Conservation (phyloP, 2,113 vertebrate species). For the Chelonoidis abingdonii region DNA sequence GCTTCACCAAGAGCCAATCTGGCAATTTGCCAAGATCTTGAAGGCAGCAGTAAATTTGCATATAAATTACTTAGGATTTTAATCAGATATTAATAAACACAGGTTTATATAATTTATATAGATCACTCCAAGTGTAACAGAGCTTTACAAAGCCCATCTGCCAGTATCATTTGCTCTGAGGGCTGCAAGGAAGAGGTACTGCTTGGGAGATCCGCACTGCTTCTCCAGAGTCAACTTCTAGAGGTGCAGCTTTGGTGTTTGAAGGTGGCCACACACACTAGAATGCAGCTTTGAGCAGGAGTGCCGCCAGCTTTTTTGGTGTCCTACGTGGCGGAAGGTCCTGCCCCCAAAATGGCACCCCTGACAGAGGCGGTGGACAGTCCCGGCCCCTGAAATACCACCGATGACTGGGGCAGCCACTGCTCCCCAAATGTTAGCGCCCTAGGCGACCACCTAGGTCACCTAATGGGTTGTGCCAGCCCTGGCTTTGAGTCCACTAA, state of each 20-base stretch:
- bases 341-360: too few relatives aligned
- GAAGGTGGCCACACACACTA: accelerated
- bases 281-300: not conserved
- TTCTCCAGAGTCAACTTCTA: accelerated
- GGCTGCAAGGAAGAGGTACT: not conserved
- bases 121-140: not conserved
- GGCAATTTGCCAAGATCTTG: not conserved
- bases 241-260: accelerated
- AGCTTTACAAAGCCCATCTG: accelerated
- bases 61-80: constrained; percentile 42
- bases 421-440: too few relatives aligned
- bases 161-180: not conserved
- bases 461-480: too few relatives aligned
- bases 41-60: constrained; percentile 18
- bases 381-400: too few relatives aligned
- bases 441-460: too few relatives aligned
- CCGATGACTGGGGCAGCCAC: too few relatives aligned
- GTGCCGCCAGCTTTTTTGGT: too few relatives aligned
- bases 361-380: too few relatives aligned
- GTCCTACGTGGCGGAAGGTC: too few relatives aligned
- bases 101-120: not conserved
- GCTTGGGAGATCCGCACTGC: not conserved
- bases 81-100: constrained; percentile 48
- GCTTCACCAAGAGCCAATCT: not conserved
- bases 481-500: not conserved